Base-by-base conservation (phyloP, 2,113 vertebrate species). In the Herpetotheres cachinnans region DNA sequence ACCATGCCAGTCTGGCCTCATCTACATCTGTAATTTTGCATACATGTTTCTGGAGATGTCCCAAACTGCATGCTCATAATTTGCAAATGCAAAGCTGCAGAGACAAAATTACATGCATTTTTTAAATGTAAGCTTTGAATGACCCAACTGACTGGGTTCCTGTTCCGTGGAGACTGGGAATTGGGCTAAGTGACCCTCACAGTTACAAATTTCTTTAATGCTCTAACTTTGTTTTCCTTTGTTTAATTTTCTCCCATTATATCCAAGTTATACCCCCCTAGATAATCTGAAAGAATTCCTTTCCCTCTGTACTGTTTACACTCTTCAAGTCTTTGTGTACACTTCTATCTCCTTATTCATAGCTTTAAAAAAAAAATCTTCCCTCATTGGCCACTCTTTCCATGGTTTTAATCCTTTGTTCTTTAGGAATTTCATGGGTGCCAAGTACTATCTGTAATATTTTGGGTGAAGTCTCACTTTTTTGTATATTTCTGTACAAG, bases 291-390 rank as follows among this genome's bases (percentile, higher is more conserved):
- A 95, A 91, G 73, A 95, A 95, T 97, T 94, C 96, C 94, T 95
- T 95, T 95, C 94, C 90, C 79, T 90, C 82, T 77, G 62, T 56
- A 85, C 81, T 97, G 91, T 96, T 97, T 94, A 93, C 96, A 95
- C 95, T 92, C 74, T 73, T 95, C 91, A 91, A 94, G 95, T 94
- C 91, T 96, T 95, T 97, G 94, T 96, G 94, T 96, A 95, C 96
- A 90, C 91, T 91, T 97, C 84, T 93, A 95, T 97, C 94, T 94
- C 93, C 67, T 95, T 91, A 91, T 95, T 95, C 93, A 91, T n/a
- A 95, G 96, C 67, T 91, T 67, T 2, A 29, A 82, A 92, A 89
- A 86, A 85, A 95, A 89, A 78, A 67, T 46, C 86, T 79, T 91
- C 62, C 83, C 94, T 77, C 78, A 96, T 26, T 95, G 94, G 93